A percentile compares a stretch with the other conserved stretches of the same genome.
Conservation (phyloP, 2,888 invertebrate genomes). For the Geophilus truncorum region DNA sequence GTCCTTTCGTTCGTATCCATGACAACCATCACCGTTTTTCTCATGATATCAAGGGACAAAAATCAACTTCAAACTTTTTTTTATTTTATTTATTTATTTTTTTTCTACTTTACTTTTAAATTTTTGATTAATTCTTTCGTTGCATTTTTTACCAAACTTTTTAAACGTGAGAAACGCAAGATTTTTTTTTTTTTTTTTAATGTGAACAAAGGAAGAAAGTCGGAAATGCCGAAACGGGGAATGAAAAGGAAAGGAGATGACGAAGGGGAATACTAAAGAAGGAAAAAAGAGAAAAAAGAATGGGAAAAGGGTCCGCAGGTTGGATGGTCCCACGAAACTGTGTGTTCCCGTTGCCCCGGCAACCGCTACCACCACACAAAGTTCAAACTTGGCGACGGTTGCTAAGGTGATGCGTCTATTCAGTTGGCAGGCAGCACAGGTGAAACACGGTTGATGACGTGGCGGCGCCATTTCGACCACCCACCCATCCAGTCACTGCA, state of each 20-base stretch:
- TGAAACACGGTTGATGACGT: constrained; percentile 2
- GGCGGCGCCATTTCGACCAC: constrained; percentile 23
- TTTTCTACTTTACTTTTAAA: not conserved
- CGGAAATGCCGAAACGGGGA: not conserved
- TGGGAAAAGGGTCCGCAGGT: not conserved
- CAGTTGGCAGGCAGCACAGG: constrained; percentile 19
- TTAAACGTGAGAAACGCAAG: too few relatives aligned
- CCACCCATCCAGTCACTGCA: not conserved
- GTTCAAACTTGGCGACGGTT: not conserved
- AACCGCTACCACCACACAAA: constrained; percentile 6
- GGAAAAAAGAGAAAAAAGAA: not conserved
- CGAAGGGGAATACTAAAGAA: constrained; percentile 1
- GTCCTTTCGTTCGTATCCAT: not conserved
- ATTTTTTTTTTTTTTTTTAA: not conserved
- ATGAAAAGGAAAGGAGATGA: constrained; percentile 15
- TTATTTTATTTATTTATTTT: not conserved
- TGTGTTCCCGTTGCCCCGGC: not conserved
- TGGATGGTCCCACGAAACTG: not conserved
- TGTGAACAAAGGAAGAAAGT: not conserved
- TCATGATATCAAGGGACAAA: constrained; percentile 14
- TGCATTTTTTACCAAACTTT: not conserved
- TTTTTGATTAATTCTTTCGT: not conserved
- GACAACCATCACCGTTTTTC: not conserved
- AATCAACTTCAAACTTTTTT: not conserved
- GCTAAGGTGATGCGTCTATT: constrained; percentile 21